Conservation (phyloP, 2,797 vertebrate species). For the Gymnodraco acuticeps region DNA sequence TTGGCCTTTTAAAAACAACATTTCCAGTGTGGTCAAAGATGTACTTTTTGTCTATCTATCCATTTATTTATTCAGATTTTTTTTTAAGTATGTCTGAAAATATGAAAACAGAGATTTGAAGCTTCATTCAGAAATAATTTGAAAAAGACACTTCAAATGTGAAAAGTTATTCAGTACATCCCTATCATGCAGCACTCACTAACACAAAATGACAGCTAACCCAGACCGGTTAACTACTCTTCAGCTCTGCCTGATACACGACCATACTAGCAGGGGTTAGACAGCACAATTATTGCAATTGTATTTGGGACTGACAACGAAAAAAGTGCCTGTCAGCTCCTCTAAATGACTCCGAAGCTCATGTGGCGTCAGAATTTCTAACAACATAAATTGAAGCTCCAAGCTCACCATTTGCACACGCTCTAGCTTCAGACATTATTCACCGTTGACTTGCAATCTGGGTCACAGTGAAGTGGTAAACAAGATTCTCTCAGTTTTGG, state of each 20-base stretch:
- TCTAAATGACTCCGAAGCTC: not conserved
- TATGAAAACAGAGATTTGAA: too few relatives aligned
- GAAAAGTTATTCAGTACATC: too few relatives aligned
- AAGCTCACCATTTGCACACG: not conserved
- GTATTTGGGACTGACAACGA: constrained; percentile 24
- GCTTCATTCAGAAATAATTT: too few relatives aligned
- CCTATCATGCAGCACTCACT: not conserved
- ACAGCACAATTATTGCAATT: constrained; percentile 17
- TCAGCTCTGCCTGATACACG: constrained; percentile 10
- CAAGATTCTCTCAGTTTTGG: constrained; percentile 13
- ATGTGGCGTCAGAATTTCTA: not conserved
- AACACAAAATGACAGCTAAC: constrained; percentile 47
- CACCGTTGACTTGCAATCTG: constrained; percentile 58
- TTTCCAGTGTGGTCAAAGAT: too few relatives aligned
- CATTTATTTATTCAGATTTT: too few relatives aligned
- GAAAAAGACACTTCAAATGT: too few relatives aligned
- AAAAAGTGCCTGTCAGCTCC: not conserved
- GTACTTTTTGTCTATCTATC: too few relatives aligned
- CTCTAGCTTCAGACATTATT: constrained; percentile 48
- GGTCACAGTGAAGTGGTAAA: constrained; percentile 50
- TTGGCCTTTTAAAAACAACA: too few relatives aligned
- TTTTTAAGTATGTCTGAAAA: too few relatives aligned
- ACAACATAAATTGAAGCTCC: not conserved
- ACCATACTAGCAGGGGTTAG: constrained; percentile 13
- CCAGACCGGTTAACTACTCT: constrained; percentile 1